Evolutionary conservation across 37 sponge, comb jelly and placozoan genomes (phyloP).

Genomic region (Cladorhizidae sp.): DNA sequence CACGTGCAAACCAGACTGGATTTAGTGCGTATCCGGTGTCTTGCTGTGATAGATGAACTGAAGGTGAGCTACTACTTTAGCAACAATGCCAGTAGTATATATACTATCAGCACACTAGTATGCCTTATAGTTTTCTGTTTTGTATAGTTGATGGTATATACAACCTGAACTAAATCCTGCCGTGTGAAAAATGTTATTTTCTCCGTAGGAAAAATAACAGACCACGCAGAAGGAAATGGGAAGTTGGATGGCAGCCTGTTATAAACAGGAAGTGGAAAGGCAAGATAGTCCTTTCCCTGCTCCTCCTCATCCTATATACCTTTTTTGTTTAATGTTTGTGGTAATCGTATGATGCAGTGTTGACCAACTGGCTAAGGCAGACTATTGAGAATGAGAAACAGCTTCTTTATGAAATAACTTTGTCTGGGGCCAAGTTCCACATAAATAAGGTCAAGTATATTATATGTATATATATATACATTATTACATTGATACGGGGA

Average conservation of each 20-base stretch:
- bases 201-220: background rate
- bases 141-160: background rate
- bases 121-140: background rate
- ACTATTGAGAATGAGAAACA: too few species aligned
- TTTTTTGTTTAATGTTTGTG: too few species aligned
- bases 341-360: too few species aligned
- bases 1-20: slow-evolving; percentile 31
- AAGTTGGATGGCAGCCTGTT: slow-evolving; percentile 75
- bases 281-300: too few species aligned
- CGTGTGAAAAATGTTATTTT: too few species aligned
- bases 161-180: background rate
- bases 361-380: too few species aligned
- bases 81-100: background rate
- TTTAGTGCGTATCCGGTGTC: slow-evolving; percentile 35
- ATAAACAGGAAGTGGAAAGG: slow-evolving; percentile 85
- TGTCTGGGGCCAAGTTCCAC: too few species aligned
- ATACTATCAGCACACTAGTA: background rate
- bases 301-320: too few species aligned
- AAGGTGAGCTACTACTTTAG: slow-evolving; percentile 24
- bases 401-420: too few species aligned
- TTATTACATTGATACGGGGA: too few species aligned
- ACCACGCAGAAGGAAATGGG: slow-evolving; percentile 66
- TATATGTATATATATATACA: too few species aligned
- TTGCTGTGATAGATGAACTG: slow-evolving; percentile 26
- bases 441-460: too few species aligned